Conservation (phyloP, 1,140 invertebrate species). For the Eubasilissa regina region DNA sequence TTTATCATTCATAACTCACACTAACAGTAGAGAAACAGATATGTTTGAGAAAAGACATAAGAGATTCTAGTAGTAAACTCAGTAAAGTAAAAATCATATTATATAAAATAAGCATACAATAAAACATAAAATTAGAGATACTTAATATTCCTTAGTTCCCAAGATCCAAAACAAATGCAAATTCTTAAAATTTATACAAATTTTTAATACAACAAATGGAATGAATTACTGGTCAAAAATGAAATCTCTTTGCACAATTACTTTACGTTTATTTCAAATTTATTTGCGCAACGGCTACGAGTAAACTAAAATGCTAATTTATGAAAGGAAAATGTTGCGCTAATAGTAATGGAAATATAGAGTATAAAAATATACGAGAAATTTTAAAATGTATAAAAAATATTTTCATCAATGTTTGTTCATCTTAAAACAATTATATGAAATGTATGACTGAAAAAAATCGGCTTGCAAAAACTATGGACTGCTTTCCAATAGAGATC, state of each 20-base stretch:
- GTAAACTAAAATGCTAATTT: background rate
- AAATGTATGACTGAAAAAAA: too few relatives aligned
- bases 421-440: slow-evolving; percentile 31
- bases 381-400: slow-evolving; percentile 39
- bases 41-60: slow-evolving; percentile 19
- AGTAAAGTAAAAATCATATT: slow-evolving; percentile 9
- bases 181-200: slow-evolving; percentile 22
- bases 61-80: slow-evolving; percentile 31
- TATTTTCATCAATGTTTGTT: slow-evolving; percentile 19
- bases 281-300: background rate
- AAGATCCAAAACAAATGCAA: slow-evolving; percentile 1
- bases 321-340: slow-evolving; percentile 15
- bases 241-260: slow-evolving; percentile 5
- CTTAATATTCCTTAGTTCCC: slow-evolving; percentile 9
- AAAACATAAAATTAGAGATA: background rate
- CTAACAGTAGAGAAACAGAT: slow-evolving; percentile 19
- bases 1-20: background rate
- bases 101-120: background rate
- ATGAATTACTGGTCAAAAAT: slow-evolving; percentile 36
- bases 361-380: slow-evolving; percentile 41
- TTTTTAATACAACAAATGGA: slow-evolving; percentile 32
- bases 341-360: slow-evolving; percentile 38
- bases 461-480: too few relatives aligned
- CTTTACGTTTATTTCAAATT: background rate
- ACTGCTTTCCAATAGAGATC: too few relatives aligned